phyloP scores from a whole-genome alignment of 2,888 invertebrate genomes.

The Thymelicus sylvestris region DNA sequence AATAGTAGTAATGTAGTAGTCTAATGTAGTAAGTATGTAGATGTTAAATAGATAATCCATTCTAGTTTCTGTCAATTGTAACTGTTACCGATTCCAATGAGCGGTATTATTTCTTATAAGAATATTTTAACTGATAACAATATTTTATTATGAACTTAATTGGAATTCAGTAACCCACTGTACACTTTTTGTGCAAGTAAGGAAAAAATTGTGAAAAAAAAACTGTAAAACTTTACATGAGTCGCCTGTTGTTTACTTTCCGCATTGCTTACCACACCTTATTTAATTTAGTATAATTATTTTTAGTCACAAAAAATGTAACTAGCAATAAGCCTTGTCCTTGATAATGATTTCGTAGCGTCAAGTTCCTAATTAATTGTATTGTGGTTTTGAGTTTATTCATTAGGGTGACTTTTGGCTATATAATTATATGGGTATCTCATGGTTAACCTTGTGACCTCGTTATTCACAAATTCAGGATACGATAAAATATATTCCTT shows the following conservation, averaged over 20 bases:
- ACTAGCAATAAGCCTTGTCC: background rate
- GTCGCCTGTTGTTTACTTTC: conserved; percentile 5
- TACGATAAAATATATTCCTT: no score
- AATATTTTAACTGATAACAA: background rate
- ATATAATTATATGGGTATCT: no score
- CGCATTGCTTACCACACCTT: conserved; percentile 23
- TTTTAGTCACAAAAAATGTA: conserved; percentile 9
- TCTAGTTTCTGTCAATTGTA: no score
- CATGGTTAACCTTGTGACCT: no score
- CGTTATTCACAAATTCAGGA: no score
- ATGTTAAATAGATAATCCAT: no score
- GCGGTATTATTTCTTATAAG: background rate
- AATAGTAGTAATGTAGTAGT: no score
- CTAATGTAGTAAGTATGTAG: no score
- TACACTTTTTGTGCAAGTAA: background rate
- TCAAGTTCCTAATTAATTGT: conserved; percentile 14
- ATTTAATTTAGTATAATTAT: conserved; percentile 11
- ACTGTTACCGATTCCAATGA: no score
- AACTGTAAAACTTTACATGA: background rate
- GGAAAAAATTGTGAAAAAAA: background rate
- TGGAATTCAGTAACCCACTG: background rate
- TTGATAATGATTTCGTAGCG: conserved; percentile 11
- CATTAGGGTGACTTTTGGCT: no score
- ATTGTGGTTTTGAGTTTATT: background rate
- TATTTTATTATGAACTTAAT: background rate